phyloP scores from a whole-genome alignment of 2,888 invertebrate genomes.

The Cryptocephalus moraei region DNA sequence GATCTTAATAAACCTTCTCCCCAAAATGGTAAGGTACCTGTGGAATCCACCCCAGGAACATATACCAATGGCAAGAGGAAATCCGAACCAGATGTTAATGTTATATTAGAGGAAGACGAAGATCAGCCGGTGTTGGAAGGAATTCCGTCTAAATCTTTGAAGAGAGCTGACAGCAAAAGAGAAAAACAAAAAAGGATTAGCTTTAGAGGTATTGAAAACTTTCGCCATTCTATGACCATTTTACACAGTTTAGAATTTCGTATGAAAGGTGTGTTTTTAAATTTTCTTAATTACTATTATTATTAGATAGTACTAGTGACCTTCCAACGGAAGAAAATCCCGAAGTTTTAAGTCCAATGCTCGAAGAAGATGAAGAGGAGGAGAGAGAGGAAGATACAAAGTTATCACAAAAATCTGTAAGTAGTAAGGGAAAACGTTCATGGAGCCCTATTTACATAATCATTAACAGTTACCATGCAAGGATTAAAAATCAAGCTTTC shows the following conservation, averaged over 20 bases:
- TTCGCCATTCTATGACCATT: not conserved
- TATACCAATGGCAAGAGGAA: constrained; percentile 16
- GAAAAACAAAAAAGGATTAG: constrained; percentile 40
- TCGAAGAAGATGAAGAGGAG: constrained; percentile 34
- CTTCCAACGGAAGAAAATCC: constrained; percentile 43
- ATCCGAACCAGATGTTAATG: constrained; percentile 1
- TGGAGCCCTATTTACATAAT: too few relatives aligned
- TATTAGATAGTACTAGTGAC: constrained; percentile 42
- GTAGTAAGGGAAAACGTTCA: constrained; percentile 21
- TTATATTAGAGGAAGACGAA: constrained; percentile 6
- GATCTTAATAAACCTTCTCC: constrained; percentile 6
- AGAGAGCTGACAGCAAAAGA: constrained; percentile 28
- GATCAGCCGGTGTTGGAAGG: constrained; percentile 15
- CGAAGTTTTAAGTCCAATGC: constrained; percentile 32
- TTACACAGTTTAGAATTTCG: not conserved
- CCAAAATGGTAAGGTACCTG: constrained; percentile 33
- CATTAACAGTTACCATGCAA: too few relatives aligned
- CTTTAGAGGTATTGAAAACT: constrained; percentile 44
- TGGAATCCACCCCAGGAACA: constrained; percentile 10
- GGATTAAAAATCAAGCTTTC: too few relatives aligned
- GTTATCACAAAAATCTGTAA: constrained; percentile 36
- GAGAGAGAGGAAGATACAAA: constrained; percentile 19
- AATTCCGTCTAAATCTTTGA: constrained; percentile 18
- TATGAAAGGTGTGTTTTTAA: not conserved
- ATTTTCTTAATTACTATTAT: constrained; percentile 2